phyloP scores from a whole-genome alignment of 2,113 vertebrate genomes.

The Macquaria ambigua region DNA sequence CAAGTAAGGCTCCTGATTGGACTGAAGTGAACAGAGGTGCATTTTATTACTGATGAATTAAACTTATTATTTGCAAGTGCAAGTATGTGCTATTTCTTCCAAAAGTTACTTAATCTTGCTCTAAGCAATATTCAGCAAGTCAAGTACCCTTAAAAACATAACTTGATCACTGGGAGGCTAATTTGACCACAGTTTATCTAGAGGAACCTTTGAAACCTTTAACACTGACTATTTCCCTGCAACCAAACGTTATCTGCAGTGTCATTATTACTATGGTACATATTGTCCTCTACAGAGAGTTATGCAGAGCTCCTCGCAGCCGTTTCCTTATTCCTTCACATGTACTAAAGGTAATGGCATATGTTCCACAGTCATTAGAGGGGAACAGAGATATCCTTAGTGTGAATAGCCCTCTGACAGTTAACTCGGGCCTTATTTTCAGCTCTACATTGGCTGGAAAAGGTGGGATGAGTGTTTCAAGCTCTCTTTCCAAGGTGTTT shows the following conservation, averaged over 20 bases:
- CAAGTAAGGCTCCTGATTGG: neutral
- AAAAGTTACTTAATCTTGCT: neutral
- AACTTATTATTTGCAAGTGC: neutral
- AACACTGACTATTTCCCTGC: slow-evolving; percentile 15
- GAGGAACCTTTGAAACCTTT: slow-evolving; percentile 34
- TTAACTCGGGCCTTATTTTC: slow-evolving; percentile 30
- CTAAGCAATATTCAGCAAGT: neutral
- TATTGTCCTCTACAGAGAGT: slow-evolving; percentile 28
- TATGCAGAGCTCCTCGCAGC: slow-evolving; percentile 26
- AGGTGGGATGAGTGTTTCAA: slow-evolving; percentile 3
- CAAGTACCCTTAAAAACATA: slow-evolving; percentile 5
- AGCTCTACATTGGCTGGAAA: neutral
- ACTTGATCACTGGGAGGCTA: neutral
- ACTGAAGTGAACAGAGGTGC: neutral
- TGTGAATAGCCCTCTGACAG: slow-evolving; percentile 41
- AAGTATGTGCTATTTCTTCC: neutral
- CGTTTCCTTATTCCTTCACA: slow-evolving; percentile 28
- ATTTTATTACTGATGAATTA: neutral
- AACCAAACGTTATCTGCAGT: slow-evolving; percentile 39
- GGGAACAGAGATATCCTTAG: slow-evolving; percentile 26
- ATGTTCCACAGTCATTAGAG: slow-evolving; percentile 57
- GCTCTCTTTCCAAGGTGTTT: neutral
- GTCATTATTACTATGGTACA: neutral
- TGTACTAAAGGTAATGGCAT: slow-evolving; percentile 45
- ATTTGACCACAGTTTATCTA: slow-evolving; percentile 15